Percentiles rank a stretch among this genome's conserved stretches.
Conservation (phyloP, 2,113 vertebrate genomes). For the Tupaia tana region DNA sequence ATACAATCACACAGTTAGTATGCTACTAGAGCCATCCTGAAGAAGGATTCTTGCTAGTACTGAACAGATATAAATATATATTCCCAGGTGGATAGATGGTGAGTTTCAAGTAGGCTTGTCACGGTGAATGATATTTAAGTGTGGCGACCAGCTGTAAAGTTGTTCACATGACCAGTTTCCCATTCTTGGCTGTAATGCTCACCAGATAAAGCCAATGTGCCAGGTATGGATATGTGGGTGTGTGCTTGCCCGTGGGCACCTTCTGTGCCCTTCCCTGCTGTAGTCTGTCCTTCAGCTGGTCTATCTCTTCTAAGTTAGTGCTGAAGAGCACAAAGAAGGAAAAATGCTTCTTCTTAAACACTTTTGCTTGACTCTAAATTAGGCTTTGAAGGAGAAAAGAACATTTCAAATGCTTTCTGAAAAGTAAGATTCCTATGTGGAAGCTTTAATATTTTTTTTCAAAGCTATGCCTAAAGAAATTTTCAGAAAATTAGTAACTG, state of each 20-base stretch:
- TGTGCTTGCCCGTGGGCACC: neutral
- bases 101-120: slow-evolving; percentile 48
- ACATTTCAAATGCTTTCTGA: slow-evolving; percentile 58
- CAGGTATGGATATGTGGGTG: neutral
- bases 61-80: slow-evolving; percentile 12
- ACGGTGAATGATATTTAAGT: slow-evolving; percentile 50
- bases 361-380: slow-evolving; percentile 65
- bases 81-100: slow-evolving; percentile 46
- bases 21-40: neutral
- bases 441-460: slow-evolving; percentile 54
- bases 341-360: slow-evolving; percentile 7
- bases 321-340: slow-evolving; percentile 47
- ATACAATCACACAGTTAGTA: neutral
- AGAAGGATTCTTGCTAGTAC: neutral
- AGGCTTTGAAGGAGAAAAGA: slow-evolving; percentile 69
- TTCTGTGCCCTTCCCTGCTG: neutral
- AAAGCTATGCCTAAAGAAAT: slow-evolving; percentile 49
- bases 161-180: slow-evolving; percentile 26
- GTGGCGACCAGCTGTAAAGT: slow-evolving; percentile 51
- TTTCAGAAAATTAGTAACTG: slow-evolving; percentile 61
- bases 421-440: slow-evolving; percentile 49
- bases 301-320: slow-evolving; percentile 42
- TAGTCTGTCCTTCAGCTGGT: slow-evolving; percentile 8
- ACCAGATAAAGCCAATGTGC: slow-evolving; percentile 46
- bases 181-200: slow-evolving; percentile 59